A percentile compares a stretch with the other conserved stretches of the same genome.
Conservation (phyloP, 2,888 invertebrate species). For the Calameuta filiformis region DNA sequence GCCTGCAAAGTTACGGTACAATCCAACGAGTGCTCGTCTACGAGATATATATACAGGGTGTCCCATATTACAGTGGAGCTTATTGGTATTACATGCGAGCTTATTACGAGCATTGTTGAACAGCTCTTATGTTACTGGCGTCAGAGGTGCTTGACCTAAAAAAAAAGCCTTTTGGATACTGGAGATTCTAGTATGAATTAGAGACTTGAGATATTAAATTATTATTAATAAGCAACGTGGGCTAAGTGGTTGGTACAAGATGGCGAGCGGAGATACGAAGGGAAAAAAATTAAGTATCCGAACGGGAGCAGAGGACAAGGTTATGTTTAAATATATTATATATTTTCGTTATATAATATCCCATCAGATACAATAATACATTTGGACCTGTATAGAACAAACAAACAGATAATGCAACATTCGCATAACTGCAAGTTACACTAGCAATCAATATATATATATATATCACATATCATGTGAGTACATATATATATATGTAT, state of each 20-base stretch:
- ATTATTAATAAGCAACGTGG: not conserved
- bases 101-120: constrained; percentile 28
- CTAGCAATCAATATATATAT: constrained; percentile 51
- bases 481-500: constrained; percentile 22
- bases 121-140: constrained; percentile 50
- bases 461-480: constrained; percentile 29
- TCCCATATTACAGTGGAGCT: not conserved
- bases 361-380: constrained; percentile 62
- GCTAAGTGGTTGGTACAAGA: not conserved
- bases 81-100: not conserved
- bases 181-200: not conserved
- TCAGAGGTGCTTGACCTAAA: constrained; percentile 51
- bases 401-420: constrained; percentile 61
- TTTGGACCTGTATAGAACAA: constrained; percentile 60
- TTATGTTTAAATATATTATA: constrained; percentile 42
- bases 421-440: constrained; percentile 55
- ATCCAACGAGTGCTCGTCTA: not conserved
- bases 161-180: constrained; percentile 23
- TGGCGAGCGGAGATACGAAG: not conserved
- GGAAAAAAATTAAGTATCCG: not conserved
- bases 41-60: not conserved
- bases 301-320: not conserved
- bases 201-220: not conserved
- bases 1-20: not conserved
- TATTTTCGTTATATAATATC: constrained; percentile 55